Base-by-base conservation (phyloP, 1,140 invertebrate species). In the Phenacoccus solenopsis region DNA sequence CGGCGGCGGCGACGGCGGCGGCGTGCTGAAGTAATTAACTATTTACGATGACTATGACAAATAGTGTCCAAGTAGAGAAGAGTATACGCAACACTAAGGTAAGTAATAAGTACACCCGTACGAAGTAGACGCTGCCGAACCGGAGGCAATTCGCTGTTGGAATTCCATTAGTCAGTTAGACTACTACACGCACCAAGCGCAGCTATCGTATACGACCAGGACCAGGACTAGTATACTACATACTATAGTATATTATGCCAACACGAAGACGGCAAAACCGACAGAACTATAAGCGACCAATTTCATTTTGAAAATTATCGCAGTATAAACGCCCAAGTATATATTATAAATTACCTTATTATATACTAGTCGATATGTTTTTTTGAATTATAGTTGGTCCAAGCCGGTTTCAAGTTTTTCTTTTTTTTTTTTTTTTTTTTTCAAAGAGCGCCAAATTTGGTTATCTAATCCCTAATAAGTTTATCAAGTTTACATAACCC, bases 31-130 rank as follows among this genome's bases (percentile, higher is more conserved):
- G 38, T 49, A 49, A 49, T 49, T 49, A 49, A 49, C 38, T 49
- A 49, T 49, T n/a, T n/a, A n/a, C n/a, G n/a, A 49, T 49, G 38
- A 49, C 38, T 49, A 49, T 49, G 38, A 49, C 38, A 49, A 49
- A 49, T 49, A 49, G 38, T 49, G 38, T 49, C 38, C 12, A 20
- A 16, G n/a, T 4, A 59, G 56, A 59, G 21, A 59, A 20, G 56
- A 5, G 56, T 5, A 7, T 7, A 59, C 7, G 21, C 4, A n/a
- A 59, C 7, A 20, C 5, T 5, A 32, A 13, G 30, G 5, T 7
- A 32, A 7, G 30, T 32, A 32, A 13, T 32, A 32, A 5, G 30
- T 32, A 32, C 30, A 7, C 30, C 13, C 30, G 38, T 49, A n/a
- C 38, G 20, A n/a, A 49, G 38, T 49, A n/a, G 38, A 49, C 20